Evolutionary conservation across 37 sponge, comb jelly and placozoan species (phyloP), one percentile per base, ranked within the genome.

Genomic region (Amphimedon queenslandica): DNA sequence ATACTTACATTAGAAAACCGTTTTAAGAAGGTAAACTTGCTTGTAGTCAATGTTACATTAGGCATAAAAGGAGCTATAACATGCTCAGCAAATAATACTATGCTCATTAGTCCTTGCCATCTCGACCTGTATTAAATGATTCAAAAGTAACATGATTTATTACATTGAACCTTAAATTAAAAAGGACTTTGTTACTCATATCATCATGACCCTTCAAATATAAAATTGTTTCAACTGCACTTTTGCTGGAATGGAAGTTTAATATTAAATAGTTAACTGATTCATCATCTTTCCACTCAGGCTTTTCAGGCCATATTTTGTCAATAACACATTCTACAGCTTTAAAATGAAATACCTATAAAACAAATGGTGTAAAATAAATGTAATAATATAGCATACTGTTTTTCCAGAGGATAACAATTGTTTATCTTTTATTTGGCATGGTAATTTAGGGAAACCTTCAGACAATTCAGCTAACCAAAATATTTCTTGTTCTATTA

Each of bases 291-390:
- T n/a, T n/a, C 61, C 61, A 60, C 5, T 60, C 27, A n/a, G 8
- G 8, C 21, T n/a, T 11, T 60, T 11, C 61, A 25, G 61, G 61
- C 21, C 24, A 11, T 25, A n/a, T 25, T 60, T 11, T 60, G 5
- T 60, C 24, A 60, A n/a, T 60, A 25, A 60, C 27, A 6, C 21
- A 11, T 6, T 60, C 21, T 5, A 60, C 27, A 60, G 61, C 61
- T n/a, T n/a, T n/a, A 6, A 60, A 60, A n/a, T 60, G 61, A n/a
- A 60, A 60, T 6, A 60, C 28, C 61, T 60, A 60, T 25, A n/a
- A n/a, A n/a, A 11, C 21, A 11, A 60, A 60, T n/a, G 28, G 21
- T 60, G 28, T 60, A 60, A n/a, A 25, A 25, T 25, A n/a, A n/a
- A n/a, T 11, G 27, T 60, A n/a, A 11, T 60, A n/a, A 60, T 60